Percentiles rank a stretch among this genome's conserved stretches.
These are phyloP conservation scores for Papilio dardanus DNA, from an alignment of 1,140 invertebrate genomes.

Conservation along the genomic window DNA sequence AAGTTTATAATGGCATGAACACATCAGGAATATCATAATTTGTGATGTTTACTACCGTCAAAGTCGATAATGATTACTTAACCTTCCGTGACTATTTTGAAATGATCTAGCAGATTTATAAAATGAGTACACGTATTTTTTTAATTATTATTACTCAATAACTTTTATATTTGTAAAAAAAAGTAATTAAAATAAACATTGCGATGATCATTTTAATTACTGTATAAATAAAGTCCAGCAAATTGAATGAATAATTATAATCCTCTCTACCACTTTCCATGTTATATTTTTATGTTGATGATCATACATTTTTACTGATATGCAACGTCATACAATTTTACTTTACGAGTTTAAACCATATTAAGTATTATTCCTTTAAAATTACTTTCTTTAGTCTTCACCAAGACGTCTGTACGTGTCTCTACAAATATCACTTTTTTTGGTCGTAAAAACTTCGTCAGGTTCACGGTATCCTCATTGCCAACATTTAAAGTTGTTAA, in stretches of 20 bases:
- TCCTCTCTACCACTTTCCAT: slow-evolving; percentile 42
- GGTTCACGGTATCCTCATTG: too few relatives aligned
- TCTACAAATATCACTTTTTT: too few relatives aligned
- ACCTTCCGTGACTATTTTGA: too few relatives aligned
- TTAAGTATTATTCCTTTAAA: too few relatives aligned
- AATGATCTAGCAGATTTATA: too few relatives aligned
- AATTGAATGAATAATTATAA: slow-evolving; percentile 38
- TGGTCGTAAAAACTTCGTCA: too few relatives aligned
- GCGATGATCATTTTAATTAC: slow-evolving; percentile 32
- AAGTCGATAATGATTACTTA: not conserved
- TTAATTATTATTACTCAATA: not conserved
- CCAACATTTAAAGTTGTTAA: too few relatives aligned
- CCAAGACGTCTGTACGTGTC: too few relatives aligned
- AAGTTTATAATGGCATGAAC: not conserved
- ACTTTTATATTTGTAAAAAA: slow-evolving; percentile 26
- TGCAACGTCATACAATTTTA: slow-evolving; percentile 14
- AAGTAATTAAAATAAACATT: slow-evolving; percentile 25
- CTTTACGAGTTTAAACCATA: not conserved
- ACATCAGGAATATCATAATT: not conserved
- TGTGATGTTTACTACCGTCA: not conserved
- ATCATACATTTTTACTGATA: not conserved
- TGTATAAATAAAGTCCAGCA: slow-evolving; percentile 43
- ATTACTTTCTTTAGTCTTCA: too few relatives aligned
- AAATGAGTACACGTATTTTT: too few relatives aligned
- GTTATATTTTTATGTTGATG: not conserved